These are phyloP conservation scores for Papilio protenor DNA, from an alignment of 2,888 invertebrate genomes.

Conservation along the genomic window DNA sequence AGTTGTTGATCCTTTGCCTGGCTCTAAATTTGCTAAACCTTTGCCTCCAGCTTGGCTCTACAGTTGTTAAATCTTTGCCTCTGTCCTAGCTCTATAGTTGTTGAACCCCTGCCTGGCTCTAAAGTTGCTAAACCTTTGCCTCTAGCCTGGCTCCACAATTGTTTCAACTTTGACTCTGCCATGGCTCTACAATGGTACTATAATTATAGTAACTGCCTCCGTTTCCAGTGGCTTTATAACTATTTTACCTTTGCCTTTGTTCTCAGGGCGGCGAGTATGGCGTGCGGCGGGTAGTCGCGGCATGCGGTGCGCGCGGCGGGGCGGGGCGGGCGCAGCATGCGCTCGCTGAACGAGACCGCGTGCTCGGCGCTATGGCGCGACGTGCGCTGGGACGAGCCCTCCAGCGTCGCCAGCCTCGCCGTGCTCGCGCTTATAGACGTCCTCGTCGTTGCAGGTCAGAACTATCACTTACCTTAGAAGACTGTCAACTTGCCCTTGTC, in stretches of 20 bases:
- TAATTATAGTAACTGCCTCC: neutral
- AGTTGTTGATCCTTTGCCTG: no score
- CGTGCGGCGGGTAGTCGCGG: constrained; percentile 47
- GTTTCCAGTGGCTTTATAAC: neutral
- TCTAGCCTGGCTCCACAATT: neutral
- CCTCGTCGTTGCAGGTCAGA: constrained; percentile 91
- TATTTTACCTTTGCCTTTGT: neutral
- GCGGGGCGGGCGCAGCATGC: constrained; percentile 83
- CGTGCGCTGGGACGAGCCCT: constrained; percentile 92
- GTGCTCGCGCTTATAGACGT: constrained; percentile 93
- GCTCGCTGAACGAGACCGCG: constrained; percentile 91
- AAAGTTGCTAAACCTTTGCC: neutral
- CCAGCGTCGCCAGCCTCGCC: constrained; percentile 90
- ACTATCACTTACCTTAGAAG: constrained; percentile 19
- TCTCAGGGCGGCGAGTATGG: neutral
- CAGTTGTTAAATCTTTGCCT: neutral
- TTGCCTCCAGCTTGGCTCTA: neutral
- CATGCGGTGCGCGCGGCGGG: constrained; percentile 52
- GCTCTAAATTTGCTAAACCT: neutral
- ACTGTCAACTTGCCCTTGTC: neutral
- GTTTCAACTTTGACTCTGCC: neutral
- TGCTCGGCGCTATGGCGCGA: constrained; percentile 92
- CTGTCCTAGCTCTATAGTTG: neutral
- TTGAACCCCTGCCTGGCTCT: neutral
- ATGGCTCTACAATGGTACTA: neutral